Evolutionary conservation across 2,113 vertebrate genomes (phyloP).

Genomic region (Mola mola): DNA sequence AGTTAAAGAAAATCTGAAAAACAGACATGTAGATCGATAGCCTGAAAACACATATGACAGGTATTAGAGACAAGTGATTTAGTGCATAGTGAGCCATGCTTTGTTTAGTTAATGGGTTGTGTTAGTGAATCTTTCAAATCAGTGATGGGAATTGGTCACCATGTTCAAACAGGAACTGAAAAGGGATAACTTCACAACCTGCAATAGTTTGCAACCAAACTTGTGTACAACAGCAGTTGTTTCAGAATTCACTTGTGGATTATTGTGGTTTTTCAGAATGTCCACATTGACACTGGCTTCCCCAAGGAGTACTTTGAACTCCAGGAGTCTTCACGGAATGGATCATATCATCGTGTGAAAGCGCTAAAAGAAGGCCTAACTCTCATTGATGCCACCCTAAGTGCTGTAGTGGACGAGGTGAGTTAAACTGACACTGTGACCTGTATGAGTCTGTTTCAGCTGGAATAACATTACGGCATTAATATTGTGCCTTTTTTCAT

Average conservation of each 20-base stretch:
- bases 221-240: not conserved
- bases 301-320: constrained; percentile 87
- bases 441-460: not conserved
- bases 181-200: not conserved
- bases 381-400: constrained; percentile 84
- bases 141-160: not conserved
- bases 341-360: constrained; percentile 87
- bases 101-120: not conserved
- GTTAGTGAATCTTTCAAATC: constrained; percentile 4
- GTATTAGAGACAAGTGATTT: constrained; percentile 3
- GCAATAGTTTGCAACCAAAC: not conserved
- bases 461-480: constrained; percentile 5
- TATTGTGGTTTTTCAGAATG: constrained; percentile 78
- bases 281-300: constrained; percentile 84
- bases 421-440: constrained; percentile 45
- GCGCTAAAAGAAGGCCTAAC: constrained; percentile 86
- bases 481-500: not conserved
- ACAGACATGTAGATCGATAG: not conserved
- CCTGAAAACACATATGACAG: not conserved
- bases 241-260: not conserved
- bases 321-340: constrained; percentile 88
- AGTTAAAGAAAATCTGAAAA: not conserved
- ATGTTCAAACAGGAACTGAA: not conserved
- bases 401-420: constrained; percentile 88
- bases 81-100: not conserved